Evolutionary conservation across 2,113 vertebrate species (phyloP).

Genomic region (Coracopsis vasa): DNA sequence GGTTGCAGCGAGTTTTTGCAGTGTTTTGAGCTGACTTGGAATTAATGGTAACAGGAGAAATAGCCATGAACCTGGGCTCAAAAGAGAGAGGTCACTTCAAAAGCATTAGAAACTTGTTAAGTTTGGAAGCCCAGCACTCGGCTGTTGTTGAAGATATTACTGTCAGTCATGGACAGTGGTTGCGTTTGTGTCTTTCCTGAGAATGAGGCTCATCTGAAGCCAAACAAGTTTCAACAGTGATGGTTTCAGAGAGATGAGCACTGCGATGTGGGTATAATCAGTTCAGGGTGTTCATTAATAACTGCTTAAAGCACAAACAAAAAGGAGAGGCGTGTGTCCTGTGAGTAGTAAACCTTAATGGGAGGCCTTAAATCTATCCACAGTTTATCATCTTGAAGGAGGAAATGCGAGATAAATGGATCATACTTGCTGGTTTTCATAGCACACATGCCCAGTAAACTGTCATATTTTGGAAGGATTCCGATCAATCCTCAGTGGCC

Average conservation of each 20-base stretch:
- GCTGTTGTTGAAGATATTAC: not conserved
- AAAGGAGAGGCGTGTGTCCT: not conserved
- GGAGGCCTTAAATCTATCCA: not conserved
- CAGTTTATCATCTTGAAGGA: not conserved
- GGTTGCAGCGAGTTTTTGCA: not conserved
- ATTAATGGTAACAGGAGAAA: not conserved
- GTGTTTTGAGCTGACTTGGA: not conserved
- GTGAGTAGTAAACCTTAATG: not conserved
- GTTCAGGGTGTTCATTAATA: not conserved
- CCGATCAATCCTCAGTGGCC: not conserved
- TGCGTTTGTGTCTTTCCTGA: not conserved
- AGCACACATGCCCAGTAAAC: not conserved
- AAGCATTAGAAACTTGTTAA: not conserved
- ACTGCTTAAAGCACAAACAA: not conserved
- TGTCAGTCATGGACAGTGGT: not conserved
- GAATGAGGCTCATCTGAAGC: not conserved
- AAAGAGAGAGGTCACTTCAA: not conserved
- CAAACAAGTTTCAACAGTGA: not conserved
- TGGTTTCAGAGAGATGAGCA: not conserved
- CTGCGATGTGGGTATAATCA: not conserved
- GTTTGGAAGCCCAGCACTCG: not conserved
- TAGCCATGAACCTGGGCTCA: not conserved
- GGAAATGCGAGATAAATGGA: not conserved
- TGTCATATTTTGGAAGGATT: not conserved
- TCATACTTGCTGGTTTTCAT: not conserved